phyloP scores from a whole-genome alignment of 1,140 invertebrate species.

The Oryctes rhinoceros region DNA sequence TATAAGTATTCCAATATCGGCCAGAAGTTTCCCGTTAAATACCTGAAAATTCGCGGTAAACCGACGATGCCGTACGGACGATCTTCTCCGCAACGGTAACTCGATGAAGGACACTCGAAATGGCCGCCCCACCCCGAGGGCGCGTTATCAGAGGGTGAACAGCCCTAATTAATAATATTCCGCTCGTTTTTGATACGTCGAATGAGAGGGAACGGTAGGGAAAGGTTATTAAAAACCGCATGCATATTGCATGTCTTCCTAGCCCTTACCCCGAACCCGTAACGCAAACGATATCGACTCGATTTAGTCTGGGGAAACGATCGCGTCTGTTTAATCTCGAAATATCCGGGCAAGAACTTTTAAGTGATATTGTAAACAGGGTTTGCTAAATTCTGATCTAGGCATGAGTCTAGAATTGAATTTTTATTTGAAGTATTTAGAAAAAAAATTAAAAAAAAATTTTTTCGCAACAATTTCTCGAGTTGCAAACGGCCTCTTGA shows the following conservation, averaged over 20 bases:
- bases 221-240: slow-evolving; percentile 53
- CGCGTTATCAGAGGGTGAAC: slow-evolving; percentile 48
- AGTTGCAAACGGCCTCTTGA: no score
- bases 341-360: background rate
- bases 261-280: background rate
- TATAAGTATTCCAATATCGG: background rate
- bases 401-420: no score
- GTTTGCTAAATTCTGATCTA: no score
- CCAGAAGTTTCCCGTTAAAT: slow-evolving; percentile 39
- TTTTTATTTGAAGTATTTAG: no score
- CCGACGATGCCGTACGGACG: slow-evolving; percentile 40
- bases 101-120: slow-evolving; percentile 48
- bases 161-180: slow-evolving; percentile 54
- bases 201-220: slow-evolving; percentile 31
- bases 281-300: background rate
- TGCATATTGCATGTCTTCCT: slow-evolving; percentile 50
- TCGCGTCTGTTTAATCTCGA: background rate
- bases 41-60: slow-evolving; percentile 49
- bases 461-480: no score
- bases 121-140: slow-evolving; percentile 44
- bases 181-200: slow-evolving; percentile 30
- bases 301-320: background rate
- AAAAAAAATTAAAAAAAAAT: no score
- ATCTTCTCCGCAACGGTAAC: slow-evolving; percentile 47
- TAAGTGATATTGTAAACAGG: no score